A percentile compares a stretch with the other conserved stretches of the same genome.
phyloP scores from a whole-genome alignment of 2,113 vertebrate genomes.

The Cyprinus carpio region DNA sequence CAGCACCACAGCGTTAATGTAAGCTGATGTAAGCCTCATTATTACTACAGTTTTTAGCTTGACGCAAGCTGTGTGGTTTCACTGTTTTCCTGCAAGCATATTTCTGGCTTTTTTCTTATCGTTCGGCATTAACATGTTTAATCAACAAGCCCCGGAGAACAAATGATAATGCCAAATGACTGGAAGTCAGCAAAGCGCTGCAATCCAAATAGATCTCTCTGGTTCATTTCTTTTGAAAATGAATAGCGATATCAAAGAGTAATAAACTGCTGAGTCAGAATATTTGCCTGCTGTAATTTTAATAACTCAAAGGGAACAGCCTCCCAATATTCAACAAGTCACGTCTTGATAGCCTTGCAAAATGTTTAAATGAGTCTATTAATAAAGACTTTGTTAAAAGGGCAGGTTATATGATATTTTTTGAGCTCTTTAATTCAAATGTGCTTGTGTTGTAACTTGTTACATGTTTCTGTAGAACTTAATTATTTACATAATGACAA shows the following conservation, averaged over 20 bases:
- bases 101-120: constrained; percentile 7
- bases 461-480: not conserved
- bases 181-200: constrained; percentile 11
- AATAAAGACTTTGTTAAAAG: not conserved
- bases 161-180: constrained; percentile 22
- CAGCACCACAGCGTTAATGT: not conserved
- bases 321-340: not conserved
- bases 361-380: not conserved
- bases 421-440: not conserved
- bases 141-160: constrained; percentile 14
- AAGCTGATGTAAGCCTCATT: not conserved
- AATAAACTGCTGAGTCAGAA: constrained; percentile 33
- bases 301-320: not conserved
- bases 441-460: not conserved
- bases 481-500: too few species aligned
- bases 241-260: constrained; percentile 28
- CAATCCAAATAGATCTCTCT: not conserved
- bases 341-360: not conserved
- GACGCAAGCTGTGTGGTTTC: not conserved
- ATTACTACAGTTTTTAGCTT: not conserved
- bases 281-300: constrained; percentile 13
- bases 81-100: not conserved
- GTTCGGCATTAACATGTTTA: constrained; percentile 14
- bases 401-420: not conserved
- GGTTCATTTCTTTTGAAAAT: constrained; percentile 39